phyloP scores from a whole-genome alignment of 2,113 vertebrate genomes.

The Crotalus helleri region DNA sequence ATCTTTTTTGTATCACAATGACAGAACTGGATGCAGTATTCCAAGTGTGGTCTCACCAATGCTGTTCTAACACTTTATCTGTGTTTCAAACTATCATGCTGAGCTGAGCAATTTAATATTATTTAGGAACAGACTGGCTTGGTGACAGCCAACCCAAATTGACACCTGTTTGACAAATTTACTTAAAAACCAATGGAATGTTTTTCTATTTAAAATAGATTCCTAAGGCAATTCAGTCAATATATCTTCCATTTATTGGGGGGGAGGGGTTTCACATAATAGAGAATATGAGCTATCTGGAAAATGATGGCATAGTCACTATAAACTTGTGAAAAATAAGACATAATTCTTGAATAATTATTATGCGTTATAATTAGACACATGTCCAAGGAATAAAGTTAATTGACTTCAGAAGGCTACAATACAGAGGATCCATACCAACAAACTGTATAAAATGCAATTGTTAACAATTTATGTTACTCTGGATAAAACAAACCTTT shows the following conservation, averaged over 20 bases:
- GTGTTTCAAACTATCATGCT: neutral
- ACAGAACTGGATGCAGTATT: neutral
- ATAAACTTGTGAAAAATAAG: neutral
- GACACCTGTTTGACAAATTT: neutral
- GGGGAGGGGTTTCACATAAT: neutral
- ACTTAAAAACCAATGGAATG: neutral
- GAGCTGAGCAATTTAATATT: neutral
- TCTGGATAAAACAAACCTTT: constrained; percentile 75
- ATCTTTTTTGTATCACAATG: neutral
- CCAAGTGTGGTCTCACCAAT: neutral
- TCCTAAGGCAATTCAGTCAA: neutral
- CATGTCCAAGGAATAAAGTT: neutral
- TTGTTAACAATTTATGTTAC: neutral
- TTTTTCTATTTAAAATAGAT: neutral
- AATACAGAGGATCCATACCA: neutral
- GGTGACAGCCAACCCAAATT: neutral
- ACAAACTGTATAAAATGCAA: accelerated
- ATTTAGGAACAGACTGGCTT: neutral
- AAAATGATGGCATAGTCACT: neutral
- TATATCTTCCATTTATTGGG: neutral
- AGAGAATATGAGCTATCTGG: neutral
- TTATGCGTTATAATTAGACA: neutral
- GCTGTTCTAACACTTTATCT: neutral
- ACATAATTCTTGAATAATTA: neutral
- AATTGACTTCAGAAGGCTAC: neutral